Conservation (phyloP, 2,797 vertebrate species). For the Pangasius sanitwongsei region DNA sequence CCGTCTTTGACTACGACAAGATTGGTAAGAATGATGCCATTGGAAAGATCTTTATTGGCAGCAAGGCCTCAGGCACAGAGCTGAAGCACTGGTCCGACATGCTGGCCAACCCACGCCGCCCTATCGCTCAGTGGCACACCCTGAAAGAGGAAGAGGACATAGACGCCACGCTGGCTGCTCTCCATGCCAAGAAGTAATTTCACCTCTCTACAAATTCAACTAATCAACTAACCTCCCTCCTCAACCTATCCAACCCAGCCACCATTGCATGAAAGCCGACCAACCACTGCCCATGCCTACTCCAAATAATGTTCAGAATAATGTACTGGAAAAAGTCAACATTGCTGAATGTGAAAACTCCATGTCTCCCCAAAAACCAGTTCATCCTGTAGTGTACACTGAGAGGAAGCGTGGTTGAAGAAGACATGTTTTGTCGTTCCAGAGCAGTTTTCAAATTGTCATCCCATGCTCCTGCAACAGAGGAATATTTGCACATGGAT, state of each 20-base stretch:
- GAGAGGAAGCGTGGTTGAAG: conserved; percentile 40
- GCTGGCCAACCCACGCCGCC: conserved; percentile 93
- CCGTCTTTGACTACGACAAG: conserved; percentile 98
- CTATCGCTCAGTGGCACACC: conserved; percentile 97
- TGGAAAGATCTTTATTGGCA: conserved; percentile 95
- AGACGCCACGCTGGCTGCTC: conserved; percentile 80
- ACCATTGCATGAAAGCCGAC: conserved; percentile 76
- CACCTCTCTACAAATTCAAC: conserved; percentile 51
- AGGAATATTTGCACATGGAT: conserved; percentile 39
- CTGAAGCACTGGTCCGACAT: conserved; percentile 98
- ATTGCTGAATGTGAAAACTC: conserved; percentile 66
- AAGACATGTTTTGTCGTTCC: conserved; percentile 33
- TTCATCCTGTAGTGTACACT: conserved; percentile 61
- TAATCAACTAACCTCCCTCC: conserved; percentile 64
- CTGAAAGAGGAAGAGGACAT: conserved; percentile 96
- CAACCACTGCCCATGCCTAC: conserved; percentile 63
- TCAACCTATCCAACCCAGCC: conserved; percentile 51
- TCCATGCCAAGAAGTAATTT: conserved; percentile 90
- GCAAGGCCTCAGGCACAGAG: conserved; percentile 87
- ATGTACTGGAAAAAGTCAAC: conserved; percentile 61
- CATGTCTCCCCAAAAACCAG: conserved; percentile 59
- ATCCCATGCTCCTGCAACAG: conserved; percentile 30
- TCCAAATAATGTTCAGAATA: conserved; percentile 58
- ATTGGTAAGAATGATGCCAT: conserved; percentile 98
- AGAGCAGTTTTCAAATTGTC: conserved; percentile 22